A percentile compares a stretch with the other conserved stretches of the same genome.
Conservation (phyloP, 2,797 vertebrate species). For the Cheirogaleus major region DNA sequence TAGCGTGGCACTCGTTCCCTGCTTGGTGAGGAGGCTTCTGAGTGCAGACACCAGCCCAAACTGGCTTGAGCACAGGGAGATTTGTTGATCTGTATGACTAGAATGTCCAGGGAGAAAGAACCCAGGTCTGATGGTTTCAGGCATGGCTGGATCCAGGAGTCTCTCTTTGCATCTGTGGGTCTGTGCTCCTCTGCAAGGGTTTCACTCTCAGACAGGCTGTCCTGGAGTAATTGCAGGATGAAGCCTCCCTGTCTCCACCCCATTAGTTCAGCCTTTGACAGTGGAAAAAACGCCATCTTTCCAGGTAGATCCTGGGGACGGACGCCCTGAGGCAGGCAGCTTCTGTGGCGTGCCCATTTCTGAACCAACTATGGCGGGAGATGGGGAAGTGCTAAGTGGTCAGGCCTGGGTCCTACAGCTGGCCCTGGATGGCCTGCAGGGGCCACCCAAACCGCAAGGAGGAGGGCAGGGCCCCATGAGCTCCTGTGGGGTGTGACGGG, state of each 20-base stretch:
- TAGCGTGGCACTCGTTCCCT: neutral
- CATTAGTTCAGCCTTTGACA: neutral
- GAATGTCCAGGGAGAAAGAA: neutral
- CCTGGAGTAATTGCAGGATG: neutral
- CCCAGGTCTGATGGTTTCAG: neutral
- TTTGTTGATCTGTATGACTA: neutral
- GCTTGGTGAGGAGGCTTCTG: neutral
- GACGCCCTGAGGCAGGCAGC: neutral
- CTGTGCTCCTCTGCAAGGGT: neutral
- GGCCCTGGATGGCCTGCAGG: neutral
- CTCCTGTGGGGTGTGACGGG: neutral
- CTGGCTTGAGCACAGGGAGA: neutral
- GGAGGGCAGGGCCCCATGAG: fast-evolving
- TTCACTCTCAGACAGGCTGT: neutral
- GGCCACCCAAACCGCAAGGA: neutral
- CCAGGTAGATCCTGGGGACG: neutral
- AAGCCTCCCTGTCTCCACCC: neutral
- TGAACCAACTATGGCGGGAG: neutral
- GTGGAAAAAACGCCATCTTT: neutral
- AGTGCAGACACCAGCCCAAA: neutral
- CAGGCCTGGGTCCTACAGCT: neutral
- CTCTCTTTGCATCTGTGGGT: neutral
- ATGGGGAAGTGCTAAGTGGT: neutral
- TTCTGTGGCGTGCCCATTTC: neutral
- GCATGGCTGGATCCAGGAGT: neutral